Conservation (phyloP, 2,888 invertebrate species). For the Drosophila borealis region DNA sequence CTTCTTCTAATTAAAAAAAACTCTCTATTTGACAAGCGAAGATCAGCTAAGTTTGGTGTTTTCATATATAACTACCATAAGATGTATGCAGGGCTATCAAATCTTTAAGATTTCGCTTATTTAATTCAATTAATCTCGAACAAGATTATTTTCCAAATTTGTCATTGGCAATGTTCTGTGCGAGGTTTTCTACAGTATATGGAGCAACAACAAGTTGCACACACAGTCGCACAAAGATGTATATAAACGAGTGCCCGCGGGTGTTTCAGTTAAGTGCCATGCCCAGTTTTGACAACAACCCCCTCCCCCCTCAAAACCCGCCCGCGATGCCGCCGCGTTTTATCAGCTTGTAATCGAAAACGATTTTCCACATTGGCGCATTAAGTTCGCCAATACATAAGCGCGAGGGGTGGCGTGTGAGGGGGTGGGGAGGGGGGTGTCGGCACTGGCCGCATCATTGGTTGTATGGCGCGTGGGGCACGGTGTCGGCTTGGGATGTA, state of each 20-base stretch:
- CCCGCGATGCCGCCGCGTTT: background rate
- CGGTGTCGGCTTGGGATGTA: no score
- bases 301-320: no score
- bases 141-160: conserved; percentile 3
- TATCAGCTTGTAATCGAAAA: conserved; percentile 60
- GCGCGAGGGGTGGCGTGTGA: background rate
- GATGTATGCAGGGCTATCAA: no score
- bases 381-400: conserved; percentile 29
- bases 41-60: no score
- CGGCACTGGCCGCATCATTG: conserved; percentile 37
- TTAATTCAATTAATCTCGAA: no score
- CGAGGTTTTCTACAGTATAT: background rate
- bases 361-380: conserved; percentile 69
- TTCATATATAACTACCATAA: no score
- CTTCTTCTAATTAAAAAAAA: no score
- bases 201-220: background rate
- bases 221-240: background rate
- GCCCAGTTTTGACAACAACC: background rate
- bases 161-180: conserved; percentile 15
- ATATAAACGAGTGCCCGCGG: background rate
- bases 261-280: background rate
- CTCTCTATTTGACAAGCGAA: no score
- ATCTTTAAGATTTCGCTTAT: no score
- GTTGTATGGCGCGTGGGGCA: background rate
- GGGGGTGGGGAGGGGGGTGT: background rate